Evolutionary conservation across 2,888 invertebrate species (phyloP), one percentile per base, ranked within the genome.

Genomic region (Netelia melanura): DNA sequence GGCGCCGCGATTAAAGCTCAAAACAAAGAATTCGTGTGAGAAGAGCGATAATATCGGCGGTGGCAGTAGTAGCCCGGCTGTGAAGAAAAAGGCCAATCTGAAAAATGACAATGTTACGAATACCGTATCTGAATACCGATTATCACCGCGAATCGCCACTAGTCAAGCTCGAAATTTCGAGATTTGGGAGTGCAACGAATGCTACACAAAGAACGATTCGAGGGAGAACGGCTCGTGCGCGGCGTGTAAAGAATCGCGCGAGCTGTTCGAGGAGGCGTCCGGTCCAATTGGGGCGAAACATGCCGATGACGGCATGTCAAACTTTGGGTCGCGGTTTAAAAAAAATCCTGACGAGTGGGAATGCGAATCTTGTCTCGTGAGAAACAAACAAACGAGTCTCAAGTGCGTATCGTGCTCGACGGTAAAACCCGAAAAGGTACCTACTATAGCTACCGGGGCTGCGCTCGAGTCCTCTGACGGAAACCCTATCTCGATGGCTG

Each of bases 361-460:
- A 87, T 96, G 96, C 89, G 87, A 92, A 5, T 93, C 94, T 8
- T 96, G 96, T 90, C 93, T 95, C 92, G 93, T 95, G 3, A 93
- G 93, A 74, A 96, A 96, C 89, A 93, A 94, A 77, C 91, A 90
- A 14, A 94, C 92, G 0, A 90, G 91, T 3, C 88, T 65, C 0
- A 94, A 94, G 75, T 96, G 96, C 91, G 92, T 94, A 2, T 95
- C 96, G 1, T 96, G 96, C 89, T 93, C 94, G 84, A 93, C 95
- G 3, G 92, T 93, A 10, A 95, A 95, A 89, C 94, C 95, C 1
- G 91, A 91, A 38, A 38, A 38, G 1, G 38, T n/a, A n/a, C n/a
- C n/a, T n/a, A n/a, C 8, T 0, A 38, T 6, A n/a, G 85, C 74
- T n/a, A 30, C 52, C 52, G 23, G 23, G 52, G 43, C 67, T 48